Percentiles rank a stretch among this genome's conserved stretches.
These are phyloP conservation scores for Drepanosiphum platanoidis DNA, from an alignment of 2,888 invertebrate genomes.

Conservation along the genomic window DNA sequence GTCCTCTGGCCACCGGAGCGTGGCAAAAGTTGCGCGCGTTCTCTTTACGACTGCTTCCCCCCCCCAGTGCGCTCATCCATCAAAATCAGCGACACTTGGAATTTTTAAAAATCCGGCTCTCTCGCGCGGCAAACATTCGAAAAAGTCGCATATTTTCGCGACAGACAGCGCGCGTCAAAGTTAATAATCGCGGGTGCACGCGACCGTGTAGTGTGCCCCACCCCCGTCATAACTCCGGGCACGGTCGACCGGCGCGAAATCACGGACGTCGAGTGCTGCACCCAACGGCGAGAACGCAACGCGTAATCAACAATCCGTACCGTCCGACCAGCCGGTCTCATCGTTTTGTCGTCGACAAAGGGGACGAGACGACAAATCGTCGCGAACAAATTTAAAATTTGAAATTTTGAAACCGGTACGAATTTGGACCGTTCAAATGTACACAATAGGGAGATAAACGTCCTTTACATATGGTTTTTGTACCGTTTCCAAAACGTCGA, in stretches of 20 bases:
- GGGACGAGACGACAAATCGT: no score
- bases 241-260: neutral
- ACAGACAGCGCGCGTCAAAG: neutral
- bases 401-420: no score
- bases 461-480: no score
- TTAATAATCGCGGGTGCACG: neutral
- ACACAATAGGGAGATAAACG: no score
- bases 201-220: no score
- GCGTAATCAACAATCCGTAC: neutral
- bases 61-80: constrained; percentile 24
- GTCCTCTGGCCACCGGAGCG: neutral
- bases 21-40: constrained; percentile 24
- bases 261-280: neutral
- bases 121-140: neutral
- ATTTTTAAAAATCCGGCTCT: constrained; percentile 36
- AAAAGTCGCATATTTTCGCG: neutral
- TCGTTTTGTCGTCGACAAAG: no score
- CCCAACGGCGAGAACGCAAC: neutral
- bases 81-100: constrained; percentile 31
- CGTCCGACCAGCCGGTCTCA: no score
- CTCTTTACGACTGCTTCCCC: constrained; percentile 6
- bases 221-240: neutral
- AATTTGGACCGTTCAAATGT: no score
- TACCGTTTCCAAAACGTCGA: no score
- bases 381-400: no score